Evolutionary conservation across 2,797 vertebrate species (phyloP).

Genomic region (Ispidina lecontei): DNA sequence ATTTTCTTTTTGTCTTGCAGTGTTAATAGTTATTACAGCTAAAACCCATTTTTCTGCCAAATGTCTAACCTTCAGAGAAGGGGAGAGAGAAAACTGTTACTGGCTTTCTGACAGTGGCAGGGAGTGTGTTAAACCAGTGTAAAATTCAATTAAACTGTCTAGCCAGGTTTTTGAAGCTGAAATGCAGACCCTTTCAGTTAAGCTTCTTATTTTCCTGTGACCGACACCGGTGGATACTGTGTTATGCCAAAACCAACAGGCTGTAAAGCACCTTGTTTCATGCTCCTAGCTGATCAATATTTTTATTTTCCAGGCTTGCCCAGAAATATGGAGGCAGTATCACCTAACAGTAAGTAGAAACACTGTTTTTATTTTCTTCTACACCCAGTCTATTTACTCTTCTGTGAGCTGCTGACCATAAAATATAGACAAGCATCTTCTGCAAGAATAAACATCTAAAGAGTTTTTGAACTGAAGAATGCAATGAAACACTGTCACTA

Average conservation of each 20-base stretch:
- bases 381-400: conserved; percentile 83
- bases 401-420: conserved; percentile 86
- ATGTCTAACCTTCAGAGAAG: conserved; percentile 77
- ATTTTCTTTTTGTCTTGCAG: conserved; percentile 61
- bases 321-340: conserved; percentile 98
- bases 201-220: conserved; percentile 87
- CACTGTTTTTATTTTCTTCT: conserved; percentile 85
- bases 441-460: conserved; percentile 80
- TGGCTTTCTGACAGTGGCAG: conserved; percentile 84
- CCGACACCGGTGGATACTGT: conserved; percentile 84
- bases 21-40: conserved; percentile 50
- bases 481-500: conserved; percentile 58
- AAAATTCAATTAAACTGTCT: conserved; percentile 90
- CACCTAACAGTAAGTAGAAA: conserved; percentile 94
- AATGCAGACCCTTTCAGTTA: conserved; percentile 87
- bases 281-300: conserved; percentile 87
- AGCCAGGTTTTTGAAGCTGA: conserved; percentile 88
- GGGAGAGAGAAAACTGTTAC: conserved; percentile 78
- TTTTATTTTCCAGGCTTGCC: conserved; percentile 92
- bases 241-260: conserved; percentile 88
- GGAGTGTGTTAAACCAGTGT: conserved; percentile 88
- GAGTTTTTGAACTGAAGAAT: conserved; percentile 76
- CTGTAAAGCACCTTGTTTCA: conserved; percentile 89
- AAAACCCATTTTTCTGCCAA: conserved; percentile 60
- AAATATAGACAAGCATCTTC: conserved; percentile 85